Percentiles rank a stretch among this genome's conserved stretches.
phyloP scores from a whole-genome alignment of 2,888 invertebrate genomes.

The Carterocephalus palaemon region DNA sequence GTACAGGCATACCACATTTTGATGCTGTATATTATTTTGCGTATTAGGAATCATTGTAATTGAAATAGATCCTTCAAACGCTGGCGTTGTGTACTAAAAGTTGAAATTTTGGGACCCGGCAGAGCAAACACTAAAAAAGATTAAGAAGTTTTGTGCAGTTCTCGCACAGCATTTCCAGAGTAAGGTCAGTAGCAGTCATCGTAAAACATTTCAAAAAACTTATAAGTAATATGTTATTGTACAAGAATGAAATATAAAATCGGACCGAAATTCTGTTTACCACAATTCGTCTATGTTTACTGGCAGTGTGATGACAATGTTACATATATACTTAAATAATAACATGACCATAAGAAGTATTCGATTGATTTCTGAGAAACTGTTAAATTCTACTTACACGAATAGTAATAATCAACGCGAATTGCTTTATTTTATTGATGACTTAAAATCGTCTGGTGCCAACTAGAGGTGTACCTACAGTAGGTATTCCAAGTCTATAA shows the following conservation, averaged over 20 bases:
- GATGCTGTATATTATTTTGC: constrained; percentile 8
- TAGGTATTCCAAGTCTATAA: constrained; percentile 66
- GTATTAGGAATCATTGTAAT: neutral
- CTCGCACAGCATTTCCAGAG: constrained; percentile 33
- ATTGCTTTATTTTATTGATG: constrained; percentile 72
- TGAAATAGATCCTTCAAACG: constrained; percentile 5
- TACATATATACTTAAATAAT: constrained; percentile 51
- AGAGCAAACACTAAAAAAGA: constrained; percentile 50
- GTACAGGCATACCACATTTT: too few relatives aligned
- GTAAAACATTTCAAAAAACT: constrained; percentile 72
- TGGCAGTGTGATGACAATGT: constrained; percentile 75
- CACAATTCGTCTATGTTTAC: constrained; percentile 70
- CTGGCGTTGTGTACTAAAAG: constrained; percentile 18
- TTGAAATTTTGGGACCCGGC: constrained; percentile 43
- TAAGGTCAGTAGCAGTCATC: constrained; percentile 40
- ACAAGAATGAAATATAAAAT: constrained; percentile 76
- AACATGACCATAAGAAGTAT: constrained; percentile 52
- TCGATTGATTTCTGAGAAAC: constrained; percentile 42
- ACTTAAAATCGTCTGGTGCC: constrained; percentile 69
- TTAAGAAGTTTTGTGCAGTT: constrained; percentile 35
- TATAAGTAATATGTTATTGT: constrained; percentile 63
- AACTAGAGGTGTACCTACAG: constrained; percentile 74
- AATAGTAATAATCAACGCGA: constrained; percentile 74
- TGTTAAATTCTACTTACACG: constrained; percentile 70
- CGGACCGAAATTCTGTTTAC: constrained; percentile 66